phyloP scores from a whole-genome alignment of 2,113 vertebrate species.

The Oreochromis niloticus region DNA sequence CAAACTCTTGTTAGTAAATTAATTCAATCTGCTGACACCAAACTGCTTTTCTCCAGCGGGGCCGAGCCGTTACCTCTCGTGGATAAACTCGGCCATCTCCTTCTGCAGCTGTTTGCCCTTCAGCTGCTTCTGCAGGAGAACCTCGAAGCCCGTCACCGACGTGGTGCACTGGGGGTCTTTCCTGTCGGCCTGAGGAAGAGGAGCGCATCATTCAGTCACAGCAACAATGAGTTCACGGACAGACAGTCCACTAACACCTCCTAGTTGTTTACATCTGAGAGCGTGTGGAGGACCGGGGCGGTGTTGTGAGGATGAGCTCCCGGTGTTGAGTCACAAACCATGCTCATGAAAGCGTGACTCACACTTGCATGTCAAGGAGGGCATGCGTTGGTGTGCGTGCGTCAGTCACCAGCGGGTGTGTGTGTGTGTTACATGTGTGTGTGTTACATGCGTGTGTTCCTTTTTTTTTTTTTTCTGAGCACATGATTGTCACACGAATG shows the following conservation, averaged over 20 bases:
- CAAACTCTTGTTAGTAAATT: neutral
- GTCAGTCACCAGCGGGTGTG: neutral
- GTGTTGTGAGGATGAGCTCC: neutral
- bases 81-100: constrained; percentile 95
- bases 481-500: neutral
- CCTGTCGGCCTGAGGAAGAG: constrained; percentile 82
- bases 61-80: constrained; percentile 82
- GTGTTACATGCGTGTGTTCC: neutral
- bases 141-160: constrained; percentile 86
- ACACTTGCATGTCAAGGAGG: neutral
- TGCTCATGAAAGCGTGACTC: constrained; percentile 12
- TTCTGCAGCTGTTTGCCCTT: constrained; percentile 99
- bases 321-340: neutral
- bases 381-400: constrained; percentile 4
- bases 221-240: neutral
- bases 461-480: neutral
- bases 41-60: neutral
- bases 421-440: neutral
- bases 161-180: constrained; percentile 89
- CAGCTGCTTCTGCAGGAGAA: constrained; percentile 93
- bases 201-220: neutral
- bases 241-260: neutral
- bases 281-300: neutral
- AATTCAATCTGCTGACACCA: neutral
- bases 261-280: neutral